A percentile compares a stretch with the other conserved stretches of the same genome.
These are phyloP conservation scores for Agapostemon virescens DNA, from an alignment of 2,888 invertebrate genomes.

Conservation along the genomic window DNA sequence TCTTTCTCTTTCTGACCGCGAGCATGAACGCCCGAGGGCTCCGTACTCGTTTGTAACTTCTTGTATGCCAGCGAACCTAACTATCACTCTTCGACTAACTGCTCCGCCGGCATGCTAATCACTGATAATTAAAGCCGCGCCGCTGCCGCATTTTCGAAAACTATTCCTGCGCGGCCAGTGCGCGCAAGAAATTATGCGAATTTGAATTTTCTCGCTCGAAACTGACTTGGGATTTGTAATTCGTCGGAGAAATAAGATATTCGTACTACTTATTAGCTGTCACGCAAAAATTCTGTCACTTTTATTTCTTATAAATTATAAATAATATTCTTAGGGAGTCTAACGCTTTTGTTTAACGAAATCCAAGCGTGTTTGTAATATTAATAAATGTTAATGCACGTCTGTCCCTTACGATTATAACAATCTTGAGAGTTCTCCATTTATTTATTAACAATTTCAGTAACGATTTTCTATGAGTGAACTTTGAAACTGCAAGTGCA, in stretches of 20 bases:
- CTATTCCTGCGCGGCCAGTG: neutral
- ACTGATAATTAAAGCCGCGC: slow-evolving; percentile 34
- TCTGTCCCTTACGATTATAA: no score
- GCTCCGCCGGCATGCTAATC: slow-evolving; percentile 37
- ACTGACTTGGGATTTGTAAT: neutral
- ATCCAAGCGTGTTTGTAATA: no score
- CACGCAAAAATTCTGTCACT: no score
- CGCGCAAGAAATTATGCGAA: neutral
- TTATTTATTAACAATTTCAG: no score
- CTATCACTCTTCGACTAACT: neutral
- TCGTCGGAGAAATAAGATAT: neutral
- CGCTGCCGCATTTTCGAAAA: slow-evolving; percentile 19
- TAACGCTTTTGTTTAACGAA: no score
- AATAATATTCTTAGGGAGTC: no score
- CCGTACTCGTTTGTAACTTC: neutral
- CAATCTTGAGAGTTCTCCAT: no score
- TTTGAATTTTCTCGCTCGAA: neutral
- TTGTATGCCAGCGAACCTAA: neutral
- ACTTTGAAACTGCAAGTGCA: no score
- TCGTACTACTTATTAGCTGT: no score
- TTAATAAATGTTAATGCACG: no score
- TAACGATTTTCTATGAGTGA: no score
- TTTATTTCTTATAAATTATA: no score
- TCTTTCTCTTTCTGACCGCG: slow-evolving; percentile 32
- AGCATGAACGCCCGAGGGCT: neutral